Conservation (phyloP, 1,140 invertebrate genomes). For the Heliconius nattereri region DNA sequence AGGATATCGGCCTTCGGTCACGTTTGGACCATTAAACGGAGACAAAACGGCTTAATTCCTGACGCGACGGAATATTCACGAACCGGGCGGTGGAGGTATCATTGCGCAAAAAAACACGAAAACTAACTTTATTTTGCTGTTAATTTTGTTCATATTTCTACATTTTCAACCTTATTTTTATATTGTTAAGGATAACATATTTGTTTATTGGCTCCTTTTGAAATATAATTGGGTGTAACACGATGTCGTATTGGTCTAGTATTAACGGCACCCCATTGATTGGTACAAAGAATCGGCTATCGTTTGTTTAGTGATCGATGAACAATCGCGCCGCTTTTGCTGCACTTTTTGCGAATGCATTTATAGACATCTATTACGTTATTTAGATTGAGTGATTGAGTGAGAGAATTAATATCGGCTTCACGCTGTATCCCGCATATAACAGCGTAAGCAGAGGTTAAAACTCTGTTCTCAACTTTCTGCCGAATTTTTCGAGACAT, state of each 20-base stretch:
- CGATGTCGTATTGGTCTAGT: conserved; percentile 69
- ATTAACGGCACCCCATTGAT: conserved; percentile 74
- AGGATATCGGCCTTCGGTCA: conserved; percentile 65
- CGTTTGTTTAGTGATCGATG: conserved; percentile 68
- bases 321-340: conserved; percentile 56
- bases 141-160: conserved; percentile 6
- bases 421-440: too few relatives aligned
- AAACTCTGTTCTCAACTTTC: too few relatives aligned
- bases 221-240: conserved; percentile 57
- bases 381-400: neutral
- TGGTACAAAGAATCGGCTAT: conserved; percentile 64
- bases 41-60: conserved; percentile 77
- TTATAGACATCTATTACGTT: neutral
- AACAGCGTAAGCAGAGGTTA: too few relatives aligned
- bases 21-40: conserved; percentile 77
- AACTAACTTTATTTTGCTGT: conserved; percentile 39
- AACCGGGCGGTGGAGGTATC: conserved; percentile 57
- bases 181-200: conserved; percentile 15
- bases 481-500: too few relatives aligned
- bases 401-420: too few relatives aligned
- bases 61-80: conserved; percentile 74
- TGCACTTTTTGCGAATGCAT: conserved; percentile 17
- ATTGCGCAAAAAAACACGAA: conserved; percentile 76
- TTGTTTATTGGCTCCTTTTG: conserved; percentile 18
- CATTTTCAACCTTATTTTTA: conserved; percentile 47